Evolutionary conservation across 1,140 invertebrate species (phyloP), one percentile per base, ranked within the genome.

Genomic region (Archivesica marissinica): DNA sequence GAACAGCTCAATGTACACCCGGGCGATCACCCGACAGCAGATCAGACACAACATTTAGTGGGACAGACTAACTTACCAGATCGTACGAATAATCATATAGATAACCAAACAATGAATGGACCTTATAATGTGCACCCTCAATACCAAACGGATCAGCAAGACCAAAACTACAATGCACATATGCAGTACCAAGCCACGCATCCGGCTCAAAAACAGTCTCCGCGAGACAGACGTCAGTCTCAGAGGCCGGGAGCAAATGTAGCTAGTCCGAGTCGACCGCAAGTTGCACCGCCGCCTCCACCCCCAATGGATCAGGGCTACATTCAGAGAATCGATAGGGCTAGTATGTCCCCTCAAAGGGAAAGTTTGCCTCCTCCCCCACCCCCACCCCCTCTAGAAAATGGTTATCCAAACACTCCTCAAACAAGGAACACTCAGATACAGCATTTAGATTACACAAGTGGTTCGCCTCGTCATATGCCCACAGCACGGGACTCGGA

Each of bases 361-460:
- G 96, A 97, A 87, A 96, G 95, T 50, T 94, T 98, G 89, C 97
- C 97, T 39, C 97, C 97, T n/a, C 97, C 97, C 2, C 97, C 97
- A 56, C 97, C 97, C 30, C 97, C 97, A 68, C 96, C 96, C 13
- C 95, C 94, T 64, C 88, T 84, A 7, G 83, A 64, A 38, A 72
- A 68, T 66, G 56, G 47, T 7, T 33, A 74, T 23, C 38, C 70
- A 66, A 35, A 56, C 41, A 38, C 74, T 39, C n/a, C 72, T 47
- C 72, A 35, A 61, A 85, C 64, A 52, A 74, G 61, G 38, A 66
- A 68, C 44, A 44, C 52, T 56, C 54, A 30, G 33, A 28, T 77
- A 59, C n/a, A 70, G 1, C 70, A 70, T 33, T 72, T 94, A 84
- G 94, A 93, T 89, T 94, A 94, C 59, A 93, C 93, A 4, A 94